phyloP scores from a whole-genome alignment of 1,140 invertebrate species.

The Adoxophyes honmai region DNA sequence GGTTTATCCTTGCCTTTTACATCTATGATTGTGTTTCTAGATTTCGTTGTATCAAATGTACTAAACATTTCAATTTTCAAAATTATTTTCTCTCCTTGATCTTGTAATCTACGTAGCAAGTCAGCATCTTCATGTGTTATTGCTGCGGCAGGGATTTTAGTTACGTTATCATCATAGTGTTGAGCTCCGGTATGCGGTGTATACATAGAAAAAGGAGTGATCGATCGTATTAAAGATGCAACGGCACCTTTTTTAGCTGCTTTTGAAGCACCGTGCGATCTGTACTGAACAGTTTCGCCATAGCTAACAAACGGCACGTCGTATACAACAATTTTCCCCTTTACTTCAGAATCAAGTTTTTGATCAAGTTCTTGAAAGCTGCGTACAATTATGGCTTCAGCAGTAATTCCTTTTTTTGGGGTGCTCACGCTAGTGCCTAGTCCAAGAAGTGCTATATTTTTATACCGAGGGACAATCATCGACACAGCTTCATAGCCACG shows the following conservation, averaged over 20 bases:
- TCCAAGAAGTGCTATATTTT: slow-evolving; percentile 79
- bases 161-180: slow-evolving; percentile 78
- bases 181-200: slow-evolving; percentile 85
- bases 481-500: slow-evolving; percentile 80
- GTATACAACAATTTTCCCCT: slow-evolving; percentile 87
- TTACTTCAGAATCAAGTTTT: slow-evolving; percentile 69
- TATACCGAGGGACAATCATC: slow-evolving; percentile 76
- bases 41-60: slow-evolving; percentile 75
- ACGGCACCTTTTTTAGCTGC: slow-evolving; percentile 85
- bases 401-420: slow-evolving; percentile 81
- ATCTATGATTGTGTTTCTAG: slow-evolving; percentile 87
- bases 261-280: slow-evolving; percentile 74
- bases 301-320: slow-evolving; percentile 83
- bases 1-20: slow-evolving; percentile 79
- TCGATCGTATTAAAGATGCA: slow-evolving; percentile 85
- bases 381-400: slow-evolving; percentile 83
- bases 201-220: slow-evolving; percentile 86
- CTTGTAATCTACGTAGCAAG: slow-evolving; percentile 82
- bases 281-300: slow-evolving; percentile 75
- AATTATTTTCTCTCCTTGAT: slow-evolving; percentile 78
- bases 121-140: slow-evolving; percentile 90
- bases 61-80: slow-evolving; percentile 69
- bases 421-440: slow-evolving; percentile 82
- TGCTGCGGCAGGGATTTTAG: slow-evolving; percentile 86
- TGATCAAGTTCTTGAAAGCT: slow-evolving; percentile 82